A percentile compares a stretch with the other conserved stretches of the same genome.
phyloP scores from a whole-genome alignment of 2,888 invertebrate genomes.

The Cerceris rybyensis region DNA sequence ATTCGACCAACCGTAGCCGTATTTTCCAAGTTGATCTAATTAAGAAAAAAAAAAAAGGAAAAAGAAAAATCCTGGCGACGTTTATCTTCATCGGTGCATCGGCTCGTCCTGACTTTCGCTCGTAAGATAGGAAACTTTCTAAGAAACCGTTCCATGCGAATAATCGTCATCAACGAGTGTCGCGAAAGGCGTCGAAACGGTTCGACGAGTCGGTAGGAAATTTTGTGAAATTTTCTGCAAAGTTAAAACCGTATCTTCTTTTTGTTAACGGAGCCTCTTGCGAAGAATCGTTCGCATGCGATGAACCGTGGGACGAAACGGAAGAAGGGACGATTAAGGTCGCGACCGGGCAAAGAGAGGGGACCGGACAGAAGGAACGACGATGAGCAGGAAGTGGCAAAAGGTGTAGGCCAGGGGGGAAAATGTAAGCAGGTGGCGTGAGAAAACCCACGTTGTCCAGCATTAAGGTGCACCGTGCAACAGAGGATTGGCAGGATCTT shows the following conservation, averaged over 20 bases:
- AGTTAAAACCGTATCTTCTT: neutral
- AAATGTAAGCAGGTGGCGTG: conserved; percentile 28
- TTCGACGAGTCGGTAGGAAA: neutral
- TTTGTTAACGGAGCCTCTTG: neutral
- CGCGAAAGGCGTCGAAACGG: conserved; percentile 22
- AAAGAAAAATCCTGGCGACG: too few relatives aligned
- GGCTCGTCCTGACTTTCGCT: neutral
- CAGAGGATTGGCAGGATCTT: conserved; percentile 71
- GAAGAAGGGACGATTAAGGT: conserved; percentile 24
- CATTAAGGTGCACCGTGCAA: conserved; percentile 65
- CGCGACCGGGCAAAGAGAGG: neutral
- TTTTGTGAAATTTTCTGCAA: too few relatives aligned
- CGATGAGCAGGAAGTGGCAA: neutral
- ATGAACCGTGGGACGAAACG: conserved; percentile 49
- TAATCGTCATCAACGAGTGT: conserved; percentile 12
- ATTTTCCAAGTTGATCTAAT: too few relatives aligned
- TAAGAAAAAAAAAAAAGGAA: too few relatives aligned
- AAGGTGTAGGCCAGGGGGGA: neutral
- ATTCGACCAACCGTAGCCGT: too few relatives aligned
- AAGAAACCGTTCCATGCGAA: neutral
- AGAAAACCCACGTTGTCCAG: conserved; percentile 71
- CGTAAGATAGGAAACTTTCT: neutral
- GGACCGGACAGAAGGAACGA: neutral
- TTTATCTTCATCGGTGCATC: too few relatives aligned
- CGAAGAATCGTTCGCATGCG: conserved; percentile 41